phyloP scores from a whole-genome alignment of 1,140 invertebrate species.

The Pseudomyrmex flavicornis region DNA sequence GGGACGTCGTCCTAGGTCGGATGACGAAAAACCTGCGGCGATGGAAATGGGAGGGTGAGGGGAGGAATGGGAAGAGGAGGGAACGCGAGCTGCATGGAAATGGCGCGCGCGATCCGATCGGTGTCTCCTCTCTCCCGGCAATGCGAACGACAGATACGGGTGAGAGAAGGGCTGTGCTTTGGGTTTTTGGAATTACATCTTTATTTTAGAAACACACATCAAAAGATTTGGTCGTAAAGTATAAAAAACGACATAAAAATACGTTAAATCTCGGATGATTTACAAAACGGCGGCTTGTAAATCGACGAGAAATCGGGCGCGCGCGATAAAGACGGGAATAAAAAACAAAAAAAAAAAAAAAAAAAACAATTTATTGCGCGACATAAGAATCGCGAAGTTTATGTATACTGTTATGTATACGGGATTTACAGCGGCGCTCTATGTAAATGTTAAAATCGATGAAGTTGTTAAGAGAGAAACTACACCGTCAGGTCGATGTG shows the following conservation, averaged over 20 bases:
- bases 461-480: constrained; percentile 29
- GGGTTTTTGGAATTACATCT: constrained; percentile 1
- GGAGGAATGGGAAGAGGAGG: not conserved
- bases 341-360: not conserved
- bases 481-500: constrained; percentile 5
- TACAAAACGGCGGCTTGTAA: constrained; percentile 29
- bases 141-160: constrained; percentile 19
- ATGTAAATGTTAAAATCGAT: constrained; percentile 53
- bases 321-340: constrained; percentile 46
- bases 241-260: not conserved
- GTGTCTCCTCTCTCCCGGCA: not conserved
- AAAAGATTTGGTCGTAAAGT: constrained; percentile 10
- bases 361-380: constrained; percentile 34
- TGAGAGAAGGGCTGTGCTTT: not conserved
- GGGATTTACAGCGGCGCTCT: constrained; percentile 32
- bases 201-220: not conserved
- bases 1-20: constrained; percentile 23
- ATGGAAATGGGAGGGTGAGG: not conserved
- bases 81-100: not conserved
- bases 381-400: constrained; percentile 1
- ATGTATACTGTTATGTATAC: too few species aligned
- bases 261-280: constrained; percentile 23
- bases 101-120: constrained; percentile 24
- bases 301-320: constrained; percentile 25
- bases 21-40: constrained; percentile 39